Evolutionary conservation across 2,888 invertebrate species (phyloP), one percentile per base, ranked within the genome.

Genomic region (Lacanobia wlatinum): DNA sequence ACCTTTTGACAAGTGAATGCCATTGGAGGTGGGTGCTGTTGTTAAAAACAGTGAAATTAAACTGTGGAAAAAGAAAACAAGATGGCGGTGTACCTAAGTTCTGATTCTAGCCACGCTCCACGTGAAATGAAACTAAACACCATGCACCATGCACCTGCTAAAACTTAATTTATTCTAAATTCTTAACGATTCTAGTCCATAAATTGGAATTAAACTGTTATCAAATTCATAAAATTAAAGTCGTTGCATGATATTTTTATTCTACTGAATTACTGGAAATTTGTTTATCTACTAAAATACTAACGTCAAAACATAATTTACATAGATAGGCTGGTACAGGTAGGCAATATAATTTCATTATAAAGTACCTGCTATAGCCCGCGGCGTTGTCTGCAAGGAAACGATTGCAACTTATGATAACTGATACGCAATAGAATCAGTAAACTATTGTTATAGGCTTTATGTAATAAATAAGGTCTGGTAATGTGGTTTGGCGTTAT

Each of bases 381-480:
- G n/a, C 34, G 43, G 50, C 58, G 43, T 23, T 43, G 50, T n/a
- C 23, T 38, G 18, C 23, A 0, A 64, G 64, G 40, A 34, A 48
- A 34, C 48, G 23, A 64, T 65, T 50, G 40, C 21, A 48, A 56
- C 21, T 59, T 50, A 28, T 18, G 56, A 9, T 34, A 73, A 34
- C 43, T 34, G 14, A 43, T 50, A 58, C 40, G 46, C 28, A 63
- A 74, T 48, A n/a, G 8, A 62, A 53, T 55, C 28, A 5, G 63
- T 28, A 21, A 43, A 43, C 34, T 43, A 50, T 52, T 66, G 43
- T 50, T 23, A 58, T 5, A 43, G 23, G n/a, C n/a, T 58, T 50
- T 75, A 66, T 58, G 50, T 46, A 50, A 58, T 43, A 46, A 52
- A 46, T 75, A 16, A 50, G 56, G 21, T 65, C 4, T 28, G 23